Base-by-base conservation (phyloP, 2,888 invertebrate genomes). In the Quadroppia sp. region DNA sequence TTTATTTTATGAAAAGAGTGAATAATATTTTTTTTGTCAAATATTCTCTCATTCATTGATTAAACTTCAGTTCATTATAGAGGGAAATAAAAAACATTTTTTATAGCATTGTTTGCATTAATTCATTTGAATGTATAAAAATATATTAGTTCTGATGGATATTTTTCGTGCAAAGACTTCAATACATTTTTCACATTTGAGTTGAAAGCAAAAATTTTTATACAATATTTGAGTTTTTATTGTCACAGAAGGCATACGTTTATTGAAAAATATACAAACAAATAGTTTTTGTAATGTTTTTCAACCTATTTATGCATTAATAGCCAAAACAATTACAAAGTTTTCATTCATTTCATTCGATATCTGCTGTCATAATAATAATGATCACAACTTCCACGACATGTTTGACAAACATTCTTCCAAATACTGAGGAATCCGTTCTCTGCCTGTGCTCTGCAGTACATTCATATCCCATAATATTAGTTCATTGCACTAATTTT, bases 401-500 rank as follows among this genome's bases (percentile, higher is more conserved):
- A 15, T 25, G 6, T 23, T 53, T 23, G 23, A 53, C 13, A 53
- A 53, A 53, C 25, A 53, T 23, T 53, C 11, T 1, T 9, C 4
- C 4, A 4, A 36, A 4, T 36, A 36, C 36, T 36, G 9, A 36
- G 4, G 36, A 17, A n/a, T 17, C 20, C 20, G 20, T 50, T 50
- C 50, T 50, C 20, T 50, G 36, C 36, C 36, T 36, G 36, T 36
- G 36, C 61, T 17, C 53, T 20, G 23, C 20, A 53, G 15, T n/a
- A n/a, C n/a, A 61, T 61, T 32, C 32, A 61, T 32, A 61, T 30
- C 32, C 32, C 30, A 61, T n/a, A 61, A 32, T 28, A 30, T 61
- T 30, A 32, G 61, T 61, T 61, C 61, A 61, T 17, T 61, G 61
- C 7, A 61, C 61, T 61, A 61, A 61, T 61, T 61, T 61, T 61